A percentile compares a stretch with the other conserved stretches of the same genome.
Evolutionary conservation across 2,888 invertebrate species (phyloP).

Genomic region (Brenthis daphne): DNA sequence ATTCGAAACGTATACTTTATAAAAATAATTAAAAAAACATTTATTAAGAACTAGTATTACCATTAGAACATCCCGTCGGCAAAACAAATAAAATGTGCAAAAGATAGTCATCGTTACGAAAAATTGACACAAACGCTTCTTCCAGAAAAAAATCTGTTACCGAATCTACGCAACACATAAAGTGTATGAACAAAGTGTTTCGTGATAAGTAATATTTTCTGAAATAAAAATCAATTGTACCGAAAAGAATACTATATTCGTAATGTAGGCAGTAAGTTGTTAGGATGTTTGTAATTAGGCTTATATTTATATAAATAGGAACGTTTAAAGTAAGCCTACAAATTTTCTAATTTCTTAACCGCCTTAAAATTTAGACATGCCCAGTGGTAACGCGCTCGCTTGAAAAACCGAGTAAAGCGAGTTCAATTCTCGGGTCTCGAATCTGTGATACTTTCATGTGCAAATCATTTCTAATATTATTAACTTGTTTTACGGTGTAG

Average conservation of each 20-base stretch:
- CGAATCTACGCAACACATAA: conserved; percentile 75
- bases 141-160: conserved; percentile 62
- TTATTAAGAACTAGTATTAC: conserved; percentile 46
- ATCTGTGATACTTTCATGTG: too few relatives aligned
- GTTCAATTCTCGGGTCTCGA: too few relatives aligned
- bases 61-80: conserved; percentile 64
- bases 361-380: too few relatives aligned
- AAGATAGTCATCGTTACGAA: conserved; percentile 70
- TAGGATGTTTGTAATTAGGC: too few relatives aligned
- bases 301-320: too few relatives aligned
- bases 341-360: too few relatives aligned
- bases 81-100: conserved; percentile 74
- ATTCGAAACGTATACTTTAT: background rate
- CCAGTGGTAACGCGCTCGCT: too few relatives aligned
- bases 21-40: background rate
- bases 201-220: conserved; percentile 66
- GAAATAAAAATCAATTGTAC: conserved; percentile 40
- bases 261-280: background rate
- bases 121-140: conserved; percentile 70
- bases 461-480: too few relatives aligned
- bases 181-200: conserved; percentile 84
- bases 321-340: too few relatives aligned
- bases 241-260: background rate
- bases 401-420: too few relatives aligned
- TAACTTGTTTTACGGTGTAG: too few relatives aligned